Percentiles rank a stretch among this genome's conserved stretches.
phyloP scores from a whole-genome alignment of 2,888 invertebrate species.

The Elgonia sp. region DNA sequence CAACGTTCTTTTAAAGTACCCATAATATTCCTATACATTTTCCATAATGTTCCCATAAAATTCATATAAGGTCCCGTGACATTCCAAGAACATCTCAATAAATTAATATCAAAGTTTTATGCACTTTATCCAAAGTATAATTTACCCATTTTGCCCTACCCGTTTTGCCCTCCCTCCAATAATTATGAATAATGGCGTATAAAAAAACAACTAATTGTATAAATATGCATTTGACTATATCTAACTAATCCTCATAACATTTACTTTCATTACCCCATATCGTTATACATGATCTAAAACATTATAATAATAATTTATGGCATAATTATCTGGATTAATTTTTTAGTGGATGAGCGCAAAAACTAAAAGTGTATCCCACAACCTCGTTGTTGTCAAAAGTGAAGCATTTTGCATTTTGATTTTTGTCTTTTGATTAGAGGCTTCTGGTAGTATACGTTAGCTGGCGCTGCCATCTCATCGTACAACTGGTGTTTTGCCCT shows the following conservation, averaged over 20 bases:
- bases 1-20: not conserved
- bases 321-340: slow-evolving; percentile 1
- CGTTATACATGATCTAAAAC: not conserved
- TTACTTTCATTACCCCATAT: slow-evolving; percentile 5
- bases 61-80: not conserved
- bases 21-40: not conserved
- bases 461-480: not conserved
- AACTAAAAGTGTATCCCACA: not conserved
- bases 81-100: not conserved
- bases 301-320: slow-evolving; percentile 5
- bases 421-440: slow-evolving; percentile 1
- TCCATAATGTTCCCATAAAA: not conserved
- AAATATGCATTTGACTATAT: not conserved
- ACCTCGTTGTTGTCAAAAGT: not conserved
- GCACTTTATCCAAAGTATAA: slow-evolving; percentile 13
- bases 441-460: not conserved
- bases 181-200: not conserved
- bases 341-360: slow-evolving; percentile 1
- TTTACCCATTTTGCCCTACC: slow-evolving; percentile 10
- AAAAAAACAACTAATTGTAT: no score
- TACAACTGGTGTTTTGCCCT: slow-evolving; percentile 13
- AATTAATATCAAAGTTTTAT: slow-evolving; percentile 1
- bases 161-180: not conserved
- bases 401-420: not conserved
- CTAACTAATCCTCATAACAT: slow-evolving; percentile 5